phyloP scores from a whole-genome alignment of 2,797 vertebrate genomes.

The Allobates femoralis region DNA sequence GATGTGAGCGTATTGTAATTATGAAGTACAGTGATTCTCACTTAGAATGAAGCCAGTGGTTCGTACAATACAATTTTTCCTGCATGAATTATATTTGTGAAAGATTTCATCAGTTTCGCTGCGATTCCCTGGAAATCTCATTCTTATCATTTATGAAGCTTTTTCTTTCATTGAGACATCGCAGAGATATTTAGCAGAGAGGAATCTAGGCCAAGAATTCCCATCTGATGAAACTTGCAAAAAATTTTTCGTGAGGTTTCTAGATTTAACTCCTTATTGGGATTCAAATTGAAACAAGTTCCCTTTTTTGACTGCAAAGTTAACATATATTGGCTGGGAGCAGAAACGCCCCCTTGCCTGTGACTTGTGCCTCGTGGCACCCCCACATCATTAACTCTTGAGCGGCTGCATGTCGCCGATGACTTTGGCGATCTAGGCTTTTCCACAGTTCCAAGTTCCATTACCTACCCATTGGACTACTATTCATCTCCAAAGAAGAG shows the following conservation, averaged over 20 bases:
- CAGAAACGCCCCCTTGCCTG: too few species aligned
- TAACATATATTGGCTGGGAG: too few species aligned
- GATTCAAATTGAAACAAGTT: too few species aligned
- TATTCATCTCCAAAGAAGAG: too few species aligned
- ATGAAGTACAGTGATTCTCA: slow-evolving; percentile 31
- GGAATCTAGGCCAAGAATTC: slow-evolving; percentile 22
- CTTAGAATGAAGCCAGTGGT: slow-evolving; percentile 28
- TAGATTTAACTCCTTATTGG: neutral
- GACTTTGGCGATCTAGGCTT: too few species aligned
- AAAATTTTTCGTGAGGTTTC: neutral
- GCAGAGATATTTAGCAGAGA: slow-evolving; percentile 3
- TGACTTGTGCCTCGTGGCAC: too few species aligned
- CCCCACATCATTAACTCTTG: too few species aligned
- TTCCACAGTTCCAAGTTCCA: too few species aligned
- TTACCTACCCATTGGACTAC: too few species aligned
- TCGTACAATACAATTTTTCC: slow-evolving; percentile 15
- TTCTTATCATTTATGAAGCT: neutral
- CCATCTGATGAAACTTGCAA: neutral
- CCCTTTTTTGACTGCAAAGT: too few species aligned
- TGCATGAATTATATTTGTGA: slow-evolving; percentile 36
- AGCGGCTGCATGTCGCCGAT: too few species aligned
- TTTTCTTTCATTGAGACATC: neutral
- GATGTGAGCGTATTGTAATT: slow-evolving; percentile 23
- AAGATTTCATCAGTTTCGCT: slow-evolving; percentile 29
- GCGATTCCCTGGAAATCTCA: neutral